Evolutionary conservation across 2,888 invertebrate species (phyloP).

Genomic region (Drosophila yooni): DNA sequence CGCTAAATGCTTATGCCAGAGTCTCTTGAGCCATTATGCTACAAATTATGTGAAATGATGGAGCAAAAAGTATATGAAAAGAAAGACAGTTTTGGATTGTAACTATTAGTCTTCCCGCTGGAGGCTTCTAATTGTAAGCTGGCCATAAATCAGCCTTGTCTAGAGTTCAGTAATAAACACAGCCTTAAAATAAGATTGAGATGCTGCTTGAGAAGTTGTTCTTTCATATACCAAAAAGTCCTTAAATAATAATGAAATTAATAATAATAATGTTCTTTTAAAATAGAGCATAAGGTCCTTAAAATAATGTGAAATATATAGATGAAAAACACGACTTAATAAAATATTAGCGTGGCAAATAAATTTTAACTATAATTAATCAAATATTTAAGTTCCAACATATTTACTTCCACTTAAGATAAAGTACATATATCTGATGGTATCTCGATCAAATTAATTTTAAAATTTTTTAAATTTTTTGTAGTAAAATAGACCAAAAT

Average conservation of each 20-base stretch:
- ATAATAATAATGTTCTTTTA: background rate
- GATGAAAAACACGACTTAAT: background rate
- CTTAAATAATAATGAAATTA: background rate
- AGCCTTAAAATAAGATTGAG: background rate
- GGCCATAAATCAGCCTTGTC: background rate
- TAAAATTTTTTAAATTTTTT: background rate
- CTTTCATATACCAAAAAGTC: background rate
- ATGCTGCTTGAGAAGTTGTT: background rate
- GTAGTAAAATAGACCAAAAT: too few relatives aligned
- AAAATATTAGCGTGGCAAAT: background rate
- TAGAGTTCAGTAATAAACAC: background rate
- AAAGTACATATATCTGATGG: background rate
- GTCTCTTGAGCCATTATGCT: constrained; percentile 32
- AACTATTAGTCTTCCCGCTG: constrained; percentile 9
- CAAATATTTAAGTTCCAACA: background rate
- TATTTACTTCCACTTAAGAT: background rate
- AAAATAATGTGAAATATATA: background rate
- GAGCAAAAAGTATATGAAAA: constrained; percentile 66
- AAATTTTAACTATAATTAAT: background rate
- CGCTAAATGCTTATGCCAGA: constrained; percentile 56
- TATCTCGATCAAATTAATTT: background rate
- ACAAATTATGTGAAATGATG: constrained; percentile 83
- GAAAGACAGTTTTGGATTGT: constrained; percentile 25
- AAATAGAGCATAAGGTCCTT: background rate
- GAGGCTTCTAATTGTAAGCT: constrained; percentile 20